Evolutionary conservation across 2,797 vertebrate species (phyloP), one percentile per base, ranked within the genome.

Genomic region (Epinephelus coioides): DNA sequence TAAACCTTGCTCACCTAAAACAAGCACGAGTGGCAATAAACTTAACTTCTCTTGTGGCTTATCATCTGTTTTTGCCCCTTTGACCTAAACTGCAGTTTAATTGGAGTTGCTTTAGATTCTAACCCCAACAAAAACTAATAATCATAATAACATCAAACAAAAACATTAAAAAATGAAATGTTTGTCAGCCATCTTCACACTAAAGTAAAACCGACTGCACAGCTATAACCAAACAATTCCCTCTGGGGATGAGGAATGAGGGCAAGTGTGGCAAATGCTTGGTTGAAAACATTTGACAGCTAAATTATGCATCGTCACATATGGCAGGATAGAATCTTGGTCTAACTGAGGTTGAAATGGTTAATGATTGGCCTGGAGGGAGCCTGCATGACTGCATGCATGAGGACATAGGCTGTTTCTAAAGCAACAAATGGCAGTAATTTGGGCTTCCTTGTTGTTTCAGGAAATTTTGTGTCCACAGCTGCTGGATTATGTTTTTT

Each of bases 301-400:
- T 94, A 94, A 95, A 95, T 95, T 95, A 96, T 96, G 94, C 95
- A 95, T 94, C 23, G 90, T 92, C 94, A 95, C 94, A 95, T 93
- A 92, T 94, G 92, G 91, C 79, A 78, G 85, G 90, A 89, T 79
- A 88, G 88, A 86, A 90, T 90, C 85, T 90, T 84, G 89, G 86
- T 90, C 80, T 88, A 83, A 85, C 86, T 75, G 88, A 87, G 86
- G 92, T 89, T 92, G 91, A 92, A 92, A 91, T 78, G 90, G 94
- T 95, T 95, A 95, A 95, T 93, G 83, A 95, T 95, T 94, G 92
- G 91, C 94, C 85, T 85, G 70, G 71, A 90, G 87, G 86, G 84
- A 86, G 87, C 80, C 85, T 90, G 92, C 88, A 85, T 91, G 86
- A 80, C 76, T 88, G 79, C 79, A 91, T 89, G 82, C 80, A 81